Evolutionary conservation across 2,797 vertebrate genomes (phyloP), one percentile per base, ranked within the genome.

Genomic region (Myotis daubentonii): DNA sequence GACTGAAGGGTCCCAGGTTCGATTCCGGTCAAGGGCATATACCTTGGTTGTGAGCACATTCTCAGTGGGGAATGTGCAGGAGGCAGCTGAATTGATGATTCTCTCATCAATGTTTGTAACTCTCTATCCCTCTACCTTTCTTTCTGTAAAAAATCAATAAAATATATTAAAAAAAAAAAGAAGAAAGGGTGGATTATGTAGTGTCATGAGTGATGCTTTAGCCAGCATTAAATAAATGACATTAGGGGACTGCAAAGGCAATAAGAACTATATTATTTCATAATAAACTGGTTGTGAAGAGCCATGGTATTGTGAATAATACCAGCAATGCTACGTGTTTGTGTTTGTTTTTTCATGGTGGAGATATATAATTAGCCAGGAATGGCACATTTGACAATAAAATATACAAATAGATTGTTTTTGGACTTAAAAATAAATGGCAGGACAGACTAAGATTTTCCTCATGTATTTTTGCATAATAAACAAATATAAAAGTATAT

Each of bases 331-430:
- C 5, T 74, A 19, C 83, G 3, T 38, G 33, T 80, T 71, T 80
- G 75, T 80, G 19, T 62, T 84, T 80, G 19, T 62, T 84, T 85
- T 88, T 33, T 70, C 15, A 55, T 75, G 28, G 4, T 74, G 41
- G n/a, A 87, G 5, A 71, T 72, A 72, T 66, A 36, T 82, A 87
- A 72, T 92, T 95, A 94, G 28, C 12, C 5, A 74, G 28, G 13
- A 86, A 85, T 72, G 20, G 19, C 47, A 55, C 10, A 66, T 81
- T 82, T 76, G n/a, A 81, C 30, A 62, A 70, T 93, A 89, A 93
- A 81, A 71, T 49, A 80, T 33, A 13, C 17, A 80, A 66, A 83
- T 3, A 75, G 1, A 25, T 72, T 8, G 20, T 60, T 89, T 89
- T 3, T 51, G 28, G 19, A 66, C 47, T 15, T 82, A 60, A 41